phyloP scores from a whole-genome alignment of 2,888 invertebrate species.

The Bedellia somnulentella region DNA sequence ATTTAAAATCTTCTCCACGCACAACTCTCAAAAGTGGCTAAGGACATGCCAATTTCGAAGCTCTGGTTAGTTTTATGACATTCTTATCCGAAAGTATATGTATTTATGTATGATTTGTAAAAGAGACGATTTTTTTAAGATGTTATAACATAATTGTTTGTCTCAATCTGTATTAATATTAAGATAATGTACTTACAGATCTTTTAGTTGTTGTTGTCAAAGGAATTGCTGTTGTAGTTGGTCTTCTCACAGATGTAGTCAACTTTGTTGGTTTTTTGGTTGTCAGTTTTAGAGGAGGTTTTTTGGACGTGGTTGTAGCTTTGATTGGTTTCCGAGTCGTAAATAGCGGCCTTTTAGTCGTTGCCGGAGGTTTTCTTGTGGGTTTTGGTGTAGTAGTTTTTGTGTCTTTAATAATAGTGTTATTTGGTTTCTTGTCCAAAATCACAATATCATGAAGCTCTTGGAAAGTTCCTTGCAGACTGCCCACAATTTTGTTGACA shows the following conservation, averaged over 20 bases:
- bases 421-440: constrained; percentile 41
- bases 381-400: constrained; percentile 37
- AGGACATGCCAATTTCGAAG: no score
- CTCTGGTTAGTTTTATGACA: no score
- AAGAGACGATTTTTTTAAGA: no score
- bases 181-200: no score
- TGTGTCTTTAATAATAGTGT: constrained; percentile 21
- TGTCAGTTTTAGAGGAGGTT: constrained; percentile 31
- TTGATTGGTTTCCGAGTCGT: constrained; percentile 44
- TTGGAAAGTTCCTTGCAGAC: constrained; percentile 80
- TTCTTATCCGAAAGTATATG: no score
- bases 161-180: no score
- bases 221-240: constrained; percentile 8
- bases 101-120: no score
- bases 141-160: no score
- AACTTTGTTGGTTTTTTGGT: constrained; percentile 40
- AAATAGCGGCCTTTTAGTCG: constrained; percentile 42
- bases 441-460: constrained; percentile 76
- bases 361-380: constrained; percentile 25
- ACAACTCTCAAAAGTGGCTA: no score
- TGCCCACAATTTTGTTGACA: constrained; percentile 82
- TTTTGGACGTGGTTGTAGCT: constrained; percentile 34
- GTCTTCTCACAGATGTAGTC: constrained; percentile 23
- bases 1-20: no score
- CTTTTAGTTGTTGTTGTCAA: constrained; percentile 25